phyloP scores from a whole-genome alignment of 2,113 vertebrate genomes.

The Pollimyrus isidori region DNA sequence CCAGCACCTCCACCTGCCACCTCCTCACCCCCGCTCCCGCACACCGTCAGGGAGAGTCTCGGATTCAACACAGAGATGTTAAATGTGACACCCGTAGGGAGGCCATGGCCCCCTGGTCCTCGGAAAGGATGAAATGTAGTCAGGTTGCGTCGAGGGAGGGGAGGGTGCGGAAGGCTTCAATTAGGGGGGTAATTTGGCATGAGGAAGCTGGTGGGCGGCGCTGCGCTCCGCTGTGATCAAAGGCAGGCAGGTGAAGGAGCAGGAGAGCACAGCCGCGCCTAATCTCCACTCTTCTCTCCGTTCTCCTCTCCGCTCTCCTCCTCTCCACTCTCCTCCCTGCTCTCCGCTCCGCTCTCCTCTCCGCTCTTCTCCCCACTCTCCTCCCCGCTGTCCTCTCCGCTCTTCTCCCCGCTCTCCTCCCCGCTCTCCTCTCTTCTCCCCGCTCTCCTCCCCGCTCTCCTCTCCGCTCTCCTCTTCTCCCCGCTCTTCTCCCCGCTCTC shows the following conservation, averaged over 20 bases:
- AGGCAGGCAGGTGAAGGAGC: background rate
- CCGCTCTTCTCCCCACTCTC: too few species aligned
- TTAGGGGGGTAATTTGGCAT: background rate
- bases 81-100: background rate
- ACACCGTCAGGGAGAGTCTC: background rate
- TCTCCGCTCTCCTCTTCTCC: too few species aligned
- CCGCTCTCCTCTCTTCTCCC: too few species aligned
- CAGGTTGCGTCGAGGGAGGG: background rate
- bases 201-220: background rate
- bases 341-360: too few species aligned
- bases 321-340: too few species aligned
- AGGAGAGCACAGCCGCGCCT: background rate
- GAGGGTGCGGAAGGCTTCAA: background rate
- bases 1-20: background rate
- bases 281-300: background rate
- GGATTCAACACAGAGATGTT: background rate
- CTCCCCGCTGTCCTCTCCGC: too few species aligned
- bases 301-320: background rate
- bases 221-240: background rate
- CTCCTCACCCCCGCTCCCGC: background rate
- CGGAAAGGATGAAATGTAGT: background rate
- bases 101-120: background rate
- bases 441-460: too few species aligned
- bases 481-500: too few species aligned
- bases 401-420: background rate